Percentiles rank a stretch among this genome's conserved stretches.
phyloP scores from a whole-genome alignment of 2,888 invertebrate genomes.

The Ormyrus rosae region DNA sequence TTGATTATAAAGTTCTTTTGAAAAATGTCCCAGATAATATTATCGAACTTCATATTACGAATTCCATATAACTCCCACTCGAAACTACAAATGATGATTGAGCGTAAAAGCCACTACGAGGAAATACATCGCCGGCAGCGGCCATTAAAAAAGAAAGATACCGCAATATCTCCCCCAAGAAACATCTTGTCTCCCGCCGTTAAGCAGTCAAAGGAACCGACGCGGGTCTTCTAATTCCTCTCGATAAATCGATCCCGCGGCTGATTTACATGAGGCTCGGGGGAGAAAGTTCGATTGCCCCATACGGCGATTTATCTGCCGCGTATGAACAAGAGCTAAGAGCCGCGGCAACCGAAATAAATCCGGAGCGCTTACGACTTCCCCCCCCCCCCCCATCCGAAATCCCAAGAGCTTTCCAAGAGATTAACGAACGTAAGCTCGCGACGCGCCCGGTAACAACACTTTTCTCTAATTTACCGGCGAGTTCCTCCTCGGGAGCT shows the following conservation, averaged over 20 bases:
- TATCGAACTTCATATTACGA: no score
- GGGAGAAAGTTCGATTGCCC: constrained; percentile 28
- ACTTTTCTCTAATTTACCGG: constrained; percentile 71
- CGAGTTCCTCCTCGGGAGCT: constrained; percentile 60
- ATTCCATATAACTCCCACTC: no score
- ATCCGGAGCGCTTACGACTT: constrained; percentile 19
- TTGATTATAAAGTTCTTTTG: no score
- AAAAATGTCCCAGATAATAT: no score
- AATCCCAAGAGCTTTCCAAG: constrained; percentile 13
- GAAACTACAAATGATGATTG: no score
- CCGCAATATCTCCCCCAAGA: neutral
- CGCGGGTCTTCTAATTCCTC: neutral
- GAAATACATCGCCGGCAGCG: no score
- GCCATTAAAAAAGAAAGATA: no score
- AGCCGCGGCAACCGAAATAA: constrained; percentile 31
- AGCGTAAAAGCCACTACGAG: no score
- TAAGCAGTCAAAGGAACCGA: constrained; percentile 1
- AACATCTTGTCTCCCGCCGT: neutral
- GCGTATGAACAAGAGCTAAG: neutral
- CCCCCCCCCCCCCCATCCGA: neutral
- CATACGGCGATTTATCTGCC: neutral
- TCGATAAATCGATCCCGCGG: constrained; percentile 35
- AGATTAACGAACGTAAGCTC: constrained; percentile 41
- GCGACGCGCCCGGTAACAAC: constrained; percentile 63
- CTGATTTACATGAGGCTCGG: constrained; percentile 41